Conservation (phyloP, 1,140 invertebrate genomes). For the Macrobrachium rosenbergii region DNA sequence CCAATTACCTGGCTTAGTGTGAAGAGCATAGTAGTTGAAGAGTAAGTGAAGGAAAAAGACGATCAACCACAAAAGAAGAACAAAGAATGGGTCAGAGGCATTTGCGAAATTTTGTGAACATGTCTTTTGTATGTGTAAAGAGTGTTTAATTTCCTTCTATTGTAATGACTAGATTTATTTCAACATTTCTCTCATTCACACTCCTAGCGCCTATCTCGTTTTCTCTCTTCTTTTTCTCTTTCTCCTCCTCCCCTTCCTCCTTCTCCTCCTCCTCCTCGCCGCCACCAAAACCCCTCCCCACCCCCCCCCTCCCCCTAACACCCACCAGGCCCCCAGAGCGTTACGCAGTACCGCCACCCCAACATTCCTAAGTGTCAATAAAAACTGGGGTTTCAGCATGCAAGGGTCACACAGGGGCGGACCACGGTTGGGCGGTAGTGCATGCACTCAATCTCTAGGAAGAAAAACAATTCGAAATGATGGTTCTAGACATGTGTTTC, state of each 20-base stretch:
- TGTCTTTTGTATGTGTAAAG: conserved; percentile 14
- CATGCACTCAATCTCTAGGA: background rate
- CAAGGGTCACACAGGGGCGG: conserved; percentile 15
- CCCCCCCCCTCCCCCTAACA: background rate
- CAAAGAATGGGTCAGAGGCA: too few relatives aligned
- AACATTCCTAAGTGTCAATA: background rate
- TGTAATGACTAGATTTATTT: background rate
- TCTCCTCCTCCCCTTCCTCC: too few relatives aligned
- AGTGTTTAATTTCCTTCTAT: background rate
- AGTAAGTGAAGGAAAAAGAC: too few relatives aligned
- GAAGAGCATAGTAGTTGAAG: too few relatives aligned
- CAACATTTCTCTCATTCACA: background rate
- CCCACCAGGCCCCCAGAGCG: background rate
- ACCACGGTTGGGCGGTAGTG: background rate
- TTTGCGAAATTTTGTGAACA: background rate
- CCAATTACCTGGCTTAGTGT: too few relatives aligned
- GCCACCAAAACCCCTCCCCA: background rate
- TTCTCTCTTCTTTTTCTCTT: background rate
- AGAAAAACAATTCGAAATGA: conserved; percentile 52
- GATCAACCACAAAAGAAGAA: too few relatives aligned
- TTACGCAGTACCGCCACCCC: conserved; percentile 6
- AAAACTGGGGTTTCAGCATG: background rate
- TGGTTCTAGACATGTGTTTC: conserved; percentile 31
- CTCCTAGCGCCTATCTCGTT: background rate
- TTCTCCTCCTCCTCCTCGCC: background rate